Base-by-base conservation (phyloP, 2,113 vertebrate species). In the Leuciscus idus region DNA sequence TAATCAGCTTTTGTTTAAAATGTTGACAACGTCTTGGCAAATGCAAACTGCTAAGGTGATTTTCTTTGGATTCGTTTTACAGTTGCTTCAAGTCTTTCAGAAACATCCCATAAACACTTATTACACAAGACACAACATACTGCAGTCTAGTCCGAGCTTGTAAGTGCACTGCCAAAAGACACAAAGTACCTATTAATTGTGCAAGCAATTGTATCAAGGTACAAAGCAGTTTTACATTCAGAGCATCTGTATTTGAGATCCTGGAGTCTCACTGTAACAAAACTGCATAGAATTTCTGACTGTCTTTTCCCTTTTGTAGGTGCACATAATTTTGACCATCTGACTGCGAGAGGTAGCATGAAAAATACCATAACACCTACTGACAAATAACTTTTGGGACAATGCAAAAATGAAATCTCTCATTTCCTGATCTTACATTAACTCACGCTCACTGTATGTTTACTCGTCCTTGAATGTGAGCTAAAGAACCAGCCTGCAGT, bases 61-160 rank as follows among this genome's bases (percentile, higher is more conserved):
- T 66, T 66, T 50, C 61, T 70, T 70, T 82, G 61, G 80, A 68
- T 83, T 30, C 7, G 48, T 15, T 70, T 70, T 55, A 68, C 13
- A 70, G 62, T 83, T 70, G 62, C 80, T 68, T 66, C 81, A 83
- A 83, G 43, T 83, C 64, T 70, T 70, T 52, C 26, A 70, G 64
- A 83, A 83, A 70, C 43, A 33, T 68, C 43, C 46, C 3, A 33
- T 70, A 36, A 43, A 83, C 64, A 52, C 28, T 70, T 52, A 64
- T 26, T 48, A 68, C 26, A 2, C 17, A 83, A 70, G 81, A 83
- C 64, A 52, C 17, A 6, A 55, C 28, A 33, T 36, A 52, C 46
- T 68, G 64, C 46, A 36, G 81, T 52, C 81, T 55, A 50, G 28
- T 70, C 19, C 4, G 39, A 28, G 15, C 39, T 19, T 66, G 59